These are phyloP conservation scores for Cheracebus regulus DNA, from an alignment of 2,797 vertebrate genomes.

Conservation along the genomic window DNA sequence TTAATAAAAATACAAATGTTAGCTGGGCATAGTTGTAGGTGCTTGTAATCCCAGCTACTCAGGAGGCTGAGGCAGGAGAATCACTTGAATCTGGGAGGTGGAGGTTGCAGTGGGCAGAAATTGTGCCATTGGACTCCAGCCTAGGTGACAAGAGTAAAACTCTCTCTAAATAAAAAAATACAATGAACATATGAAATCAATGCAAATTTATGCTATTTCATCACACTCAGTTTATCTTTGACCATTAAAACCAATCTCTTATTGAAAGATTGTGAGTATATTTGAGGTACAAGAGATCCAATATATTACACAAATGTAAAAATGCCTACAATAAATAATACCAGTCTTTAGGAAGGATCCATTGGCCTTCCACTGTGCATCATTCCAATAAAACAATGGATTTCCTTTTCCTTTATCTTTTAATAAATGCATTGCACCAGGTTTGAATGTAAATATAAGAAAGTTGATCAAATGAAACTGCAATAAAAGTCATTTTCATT, in stretches of 20 bases:
- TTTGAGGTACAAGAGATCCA: background rate
- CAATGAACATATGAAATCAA: background rate
- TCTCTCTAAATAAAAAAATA: too few species aligned
- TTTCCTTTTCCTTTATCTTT: background rate
- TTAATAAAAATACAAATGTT: background rate
- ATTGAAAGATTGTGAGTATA: background rate
- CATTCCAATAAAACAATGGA: background rate
- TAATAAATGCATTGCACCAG: background rate
- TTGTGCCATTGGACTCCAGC: too few species aligned
- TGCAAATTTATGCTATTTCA: background rate
- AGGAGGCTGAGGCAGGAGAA: background rate
- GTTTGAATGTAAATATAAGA: background rate
- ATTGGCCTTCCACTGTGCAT: background rate
- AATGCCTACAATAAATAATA: background rate
- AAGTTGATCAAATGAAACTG: background rate
- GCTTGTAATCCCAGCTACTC: background rate
- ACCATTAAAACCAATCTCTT: background rate
- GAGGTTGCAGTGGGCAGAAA: background rate
- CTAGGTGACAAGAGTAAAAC: too few species aligned
- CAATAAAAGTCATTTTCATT: background rate
- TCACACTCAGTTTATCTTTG: background rate
- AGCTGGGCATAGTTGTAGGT: background rate
- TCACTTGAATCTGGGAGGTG: fast-evolving
- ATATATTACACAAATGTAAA: background rate
- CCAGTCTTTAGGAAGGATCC: background rate